Evolutionary conservation across 2,888 invertebrate genomes (phyloP), one percentile per base, ranked within the genome.

Genomic region (Mellilla xanthometata): DNA sequence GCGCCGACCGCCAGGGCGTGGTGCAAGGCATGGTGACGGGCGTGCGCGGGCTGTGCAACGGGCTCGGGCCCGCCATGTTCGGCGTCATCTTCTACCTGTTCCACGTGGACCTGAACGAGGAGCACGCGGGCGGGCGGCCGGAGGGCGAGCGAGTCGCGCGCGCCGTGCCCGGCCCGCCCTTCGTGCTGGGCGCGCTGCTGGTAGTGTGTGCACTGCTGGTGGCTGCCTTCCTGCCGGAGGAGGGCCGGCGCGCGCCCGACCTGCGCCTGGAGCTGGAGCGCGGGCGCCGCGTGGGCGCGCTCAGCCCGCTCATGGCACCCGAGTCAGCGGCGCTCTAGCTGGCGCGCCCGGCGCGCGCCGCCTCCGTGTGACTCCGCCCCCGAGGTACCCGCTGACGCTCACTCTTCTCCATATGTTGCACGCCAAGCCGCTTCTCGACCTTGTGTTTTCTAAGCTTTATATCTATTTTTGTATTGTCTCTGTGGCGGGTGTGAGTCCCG

Each of bases 1-100:
- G 97, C 70, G 95, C 97, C n/a, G 99, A 99, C 82, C 94, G 98
- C 71, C 99, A 99, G 91, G 99, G 96, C 45, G 93, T 97, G 23
- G 96, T 96, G 48, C 98, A 98, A 88, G 99, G 99, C 53, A 97
- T 99, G 94, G 97, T 99, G 36, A 99, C 99, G 0, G 99, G 99
- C 8, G 99, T 99, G 92, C 91, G 99, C 54, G 99, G 99, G 0
- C 92, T 99, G 35, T 99, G 99, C 76, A 98, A 99, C 76, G 99
- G 99, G 9, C 92, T 99, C 36, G 99, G 99, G 0, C 99, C 99
- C 0, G 99, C 99, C 29, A 95, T 99, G 92, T 99, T 97, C 79
- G 99, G 99, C 10, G 94, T 99, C 60, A 97, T 99, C 67, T 99
- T 99, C 90, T 99, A 98, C 90, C 91, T 99, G 71, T 99, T 99